These are phyloP conservation scores for Dermatophagoides farinae DNA, from an alignment of 1,140 invertebrate species.

Conservation along the genomic window DNA sequence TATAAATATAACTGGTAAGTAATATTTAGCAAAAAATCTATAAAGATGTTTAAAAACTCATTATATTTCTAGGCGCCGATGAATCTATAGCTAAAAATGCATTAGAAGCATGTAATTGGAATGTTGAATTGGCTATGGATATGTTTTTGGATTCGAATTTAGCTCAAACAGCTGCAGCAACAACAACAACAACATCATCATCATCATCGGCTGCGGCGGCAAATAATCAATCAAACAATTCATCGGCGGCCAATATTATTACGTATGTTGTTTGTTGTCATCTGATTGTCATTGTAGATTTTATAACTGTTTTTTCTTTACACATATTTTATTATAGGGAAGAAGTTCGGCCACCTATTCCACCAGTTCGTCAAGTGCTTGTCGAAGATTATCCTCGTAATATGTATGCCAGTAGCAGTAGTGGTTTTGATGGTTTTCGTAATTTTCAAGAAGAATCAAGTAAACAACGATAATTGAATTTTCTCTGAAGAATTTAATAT, in stretches of 20 bases:
- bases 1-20: conserved; percentile 4
- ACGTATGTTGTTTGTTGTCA: no score
- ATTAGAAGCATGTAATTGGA: conserved; percentile 32
- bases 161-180: neutral
- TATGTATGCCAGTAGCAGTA: conserved; percentile 21
- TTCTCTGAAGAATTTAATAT: neutral
- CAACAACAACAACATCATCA: neutral
- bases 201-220: neutral
- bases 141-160: conserved; percentile 32
- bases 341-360: conserved; percentile 40
- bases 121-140: conserved; percentile 34
- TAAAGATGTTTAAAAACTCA: no score
- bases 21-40: neutral
- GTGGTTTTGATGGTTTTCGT: conserved; percentile 42
- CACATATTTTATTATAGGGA: conserved; percentile 22
- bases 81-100: conserved; percentile 24
- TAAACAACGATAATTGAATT: conserved; percentile 22
- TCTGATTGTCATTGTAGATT: neutral
- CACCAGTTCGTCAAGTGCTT: conserved; percentile 38
- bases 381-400: conserved; percentile 27
- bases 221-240: neutral
- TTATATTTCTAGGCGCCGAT: conserved; percentile 14
- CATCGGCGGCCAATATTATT: neutral
- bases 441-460: conserved; percentile 43
- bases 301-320: neutral